Base-by-base conservation (phyloP, 2,113 vertebrate species). In the Vicugna pacos region DNA sequence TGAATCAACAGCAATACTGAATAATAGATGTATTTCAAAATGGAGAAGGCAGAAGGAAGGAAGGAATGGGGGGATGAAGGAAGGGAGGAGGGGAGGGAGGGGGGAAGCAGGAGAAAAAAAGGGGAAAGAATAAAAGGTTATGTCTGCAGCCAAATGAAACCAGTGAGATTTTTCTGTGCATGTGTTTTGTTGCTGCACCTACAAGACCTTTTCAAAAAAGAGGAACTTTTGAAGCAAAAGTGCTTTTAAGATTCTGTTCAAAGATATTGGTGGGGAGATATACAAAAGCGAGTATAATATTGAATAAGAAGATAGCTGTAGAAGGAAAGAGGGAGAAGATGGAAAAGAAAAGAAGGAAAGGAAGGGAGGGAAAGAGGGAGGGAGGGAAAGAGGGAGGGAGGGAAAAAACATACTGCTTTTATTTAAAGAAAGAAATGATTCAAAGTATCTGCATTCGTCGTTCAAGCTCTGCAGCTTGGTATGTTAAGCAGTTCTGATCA, bases 371-470 rank as follows among this genome's bases (percentile, higher is more conserved):
- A 50, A 32, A 8, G 13, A 35, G n/a, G 50, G 52, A 54, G 52
- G 12, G 52, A 52, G 11, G 3, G 52, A 54, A 54, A 16, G 54
- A 52, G 52, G 11, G 15, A 52, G 52, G 11, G 13, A 35, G 50
- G 50, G 22, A 20, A 22, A 35, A 3, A 12, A 2, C 2, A 62
- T 32, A 20, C 24, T 96, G 19, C 6, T 75, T 93, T 91, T 94
- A 81, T 93, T 98, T 96, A 91, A 86, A 93, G 85, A 89, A 89
- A 95, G 54, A 91, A 79, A 2, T 79, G 19, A 35, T 54, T 94
- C 69, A 95, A 96, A 97, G 95, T 72, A 3, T 32, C 14, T 60
- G 8, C 0, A 0, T 76, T 96, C 80, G 48, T 73, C 15, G 84
- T 94, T 46, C 3, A 89, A 19, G 17, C 30, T 90, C 26, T 95